Percentiles rank a stretch among this genome's conserved stretches.
These are phyloP conservation scores for Pseudolaguvia tuberculata DNA, from an alignment of 2,113 vertebrate species.

Conservation along the genomic window DNA sequence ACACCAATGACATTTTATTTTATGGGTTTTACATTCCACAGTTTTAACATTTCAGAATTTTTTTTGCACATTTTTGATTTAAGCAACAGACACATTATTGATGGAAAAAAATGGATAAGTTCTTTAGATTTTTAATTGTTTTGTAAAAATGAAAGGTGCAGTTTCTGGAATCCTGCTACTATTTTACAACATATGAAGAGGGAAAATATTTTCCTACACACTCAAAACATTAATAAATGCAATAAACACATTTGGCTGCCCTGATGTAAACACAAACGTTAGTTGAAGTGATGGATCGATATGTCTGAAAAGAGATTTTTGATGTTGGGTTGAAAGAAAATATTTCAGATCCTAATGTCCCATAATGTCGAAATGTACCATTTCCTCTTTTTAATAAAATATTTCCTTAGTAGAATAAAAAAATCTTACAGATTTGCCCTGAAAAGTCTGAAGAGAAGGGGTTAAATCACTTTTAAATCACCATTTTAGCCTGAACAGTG, in stretches of 20 bases:
- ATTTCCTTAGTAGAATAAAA: not conserved
- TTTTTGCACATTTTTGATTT: slow-evolving; percentile 48
- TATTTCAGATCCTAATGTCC: not conserved
- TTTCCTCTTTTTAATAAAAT: slow-evolving; percentile 6
- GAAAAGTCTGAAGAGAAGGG: not conserved
- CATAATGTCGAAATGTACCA: not conserved
- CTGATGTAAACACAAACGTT: slow-evolving; percentile 40
- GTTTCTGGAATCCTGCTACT: slow-evolving; percentile 49
- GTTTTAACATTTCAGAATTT: slow-evolving; percentile 62
- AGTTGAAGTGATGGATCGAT: slow-evolving; percentile 1
- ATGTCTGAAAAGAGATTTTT: not conserved
- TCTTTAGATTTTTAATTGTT: slow-evolving; percentile 45
- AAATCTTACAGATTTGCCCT: not conserved
- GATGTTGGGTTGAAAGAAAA: not conserved
- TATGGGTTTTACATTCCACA: slow-evolving; percentile 70
- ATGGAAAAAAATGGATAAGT: slow-evolving; percentile 59
- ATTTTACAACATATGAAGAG: slow-evolving; percentile 40
- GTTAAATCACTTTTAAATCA: not conserved
- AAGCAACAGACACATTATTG: slow-evolving; percentile 66
- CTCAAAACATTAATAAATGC: slow-evolving; percentile 3
- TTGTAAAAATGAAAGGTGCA: slow-evolving; percentile 54
- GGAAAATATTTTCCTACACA: slow-evolving; percentile 27
- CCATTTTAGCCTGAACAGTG: slow-evolving; percentile 3
- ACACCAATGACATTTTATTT: slow-evolving; percentile 69
- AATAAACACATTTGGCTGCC: slow-evolving; percentile 28